phyloP scores from a whole-genome alignment of 2,888 invertebrate species.

The Sisyra nigra region DNA sequence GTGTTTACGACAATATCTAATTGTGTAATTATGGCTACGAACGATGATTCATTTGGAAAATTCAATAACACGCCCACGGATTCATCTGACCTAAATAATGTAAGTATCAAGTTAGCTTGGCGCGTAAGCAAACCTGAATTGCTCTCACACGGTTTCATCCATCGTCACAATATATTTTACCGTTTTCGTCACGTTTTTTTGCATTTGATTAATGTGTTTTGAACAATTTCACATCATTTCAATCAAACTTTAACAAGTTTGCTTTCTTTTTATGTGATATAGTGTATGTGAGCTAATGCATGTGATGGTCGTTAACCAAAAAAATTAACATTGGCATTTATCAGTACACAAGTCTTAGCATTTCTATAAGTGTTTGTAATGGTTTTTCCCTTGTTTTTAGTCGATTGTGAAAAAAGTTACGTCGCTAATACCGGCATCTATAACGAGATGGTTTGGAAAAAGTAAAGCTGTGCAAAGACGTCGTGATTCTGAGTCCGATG shows the following conservation, averaged over 20 bases:
- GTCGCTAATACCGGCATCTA: slow-evolving; percentile 41
- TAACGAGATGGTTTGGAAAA: slow-evolving; percentile 40
- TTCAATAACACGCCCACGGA: not conserved
- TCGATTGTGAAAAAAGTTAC: slow-evolving; percentile 54
- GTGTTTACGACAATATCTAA: slow-evolving; percentile 1
- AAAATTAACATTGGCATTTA: too few relatives aligned
- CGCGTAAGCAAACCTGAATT: slow-evolving; percentile 3
- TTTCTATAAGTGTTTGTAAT: too few relatives aligned
- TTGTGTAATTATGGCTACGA: not conserved
- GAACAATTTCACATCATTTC: too few relatives aligned
- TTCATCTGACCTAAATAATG: slow-evolving; percentile 5
- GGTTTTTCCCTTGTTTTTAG: slow-evolving; percentile 30
- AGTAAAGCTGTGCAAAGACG: slow-evolving; percentile 32
- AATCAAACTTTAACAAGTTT: too few relatives aligned
- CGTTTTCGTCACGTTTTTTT: not conserved
- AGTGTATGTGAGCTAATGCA: too few relatives aligned
- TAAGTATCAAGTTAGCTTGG: slow-evolving; percentile 3
- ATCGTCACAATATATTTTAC: not conserved
- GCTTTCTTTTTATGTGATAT: too few relatives aligned
- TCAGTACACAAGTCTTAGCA: too few relatives aligned
- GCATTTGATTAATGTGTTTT: too few relatives aligned
- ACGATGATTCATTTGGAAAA: slow-evolving; percentile 1
- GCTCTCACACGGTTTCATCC: slow-evolving; percentile 1
- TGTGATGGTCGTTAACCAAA: too few relatives aligned
- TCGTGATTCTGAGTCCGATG: slow-evolving; percentile 27